Evolutionary conservation across 2,888 invertebrate genomes (phyloP).

Genomic region (Harpagoxenus sublaevis): DNA sequence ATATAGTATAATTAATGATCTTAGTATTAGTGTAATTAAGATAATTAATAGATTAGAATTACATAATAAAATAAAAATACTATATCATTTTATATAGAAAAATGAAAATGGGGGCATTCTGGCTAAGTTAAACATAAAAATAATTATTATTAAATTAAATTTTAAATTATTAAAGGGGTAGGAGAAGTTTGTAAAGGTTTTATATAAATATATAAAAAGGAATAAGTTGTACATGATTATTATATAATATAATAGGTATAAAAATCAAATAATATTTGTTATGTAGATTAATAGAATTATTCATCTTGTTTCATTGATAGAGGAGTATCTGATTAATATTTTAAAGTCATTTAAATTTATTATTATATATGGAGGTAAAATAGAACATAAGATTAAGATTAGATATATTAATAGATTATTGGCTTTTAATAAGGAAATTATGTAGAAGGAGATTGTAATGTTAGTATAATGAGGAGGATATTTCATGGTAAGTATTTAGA

Average conservation of each 20-base stretch:
- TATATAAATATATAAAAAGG: too few species aligned
- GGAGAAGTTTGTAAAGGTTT: too few species aligned
- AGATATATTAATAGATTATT: too few species aligned
- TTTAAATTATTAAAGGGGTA: neutral
- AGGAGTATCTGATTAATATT: neutral
- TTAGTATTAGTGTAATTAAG: conserved; percentile 61
- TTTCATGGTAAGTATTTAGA: conserved; percentile 74
- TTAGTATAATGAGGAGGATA: conserved; percentile 62
- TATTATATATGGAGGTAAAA: neutral
- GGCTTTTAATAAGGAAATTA: conserved; percentile 37
- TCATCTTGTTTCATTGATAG: neutral
- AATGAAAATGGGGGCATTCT: neutral
- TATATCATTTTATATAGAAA: neutral
- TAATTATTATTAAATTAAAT: neutral
- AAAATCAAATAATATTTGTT: neutral
- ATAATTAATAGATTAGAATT: neutral
- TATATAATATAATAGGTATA: neutral
- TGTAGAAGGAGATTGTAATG: neutral
- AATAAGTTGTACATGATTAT: too few species aligned
- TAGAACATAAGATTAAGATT: conserved; percentile 58
- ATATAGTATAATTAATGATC: conserved; percentile 87
- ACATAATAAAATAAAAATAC: neutral
- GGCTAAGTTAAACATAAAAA: neutral
- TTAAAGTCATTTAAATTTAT: neutral
- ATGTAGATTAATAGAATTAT: neutral